Conservation (phyloP, 1,140 invertebrate genomes). For the Adelges cooleyi region DNA sequence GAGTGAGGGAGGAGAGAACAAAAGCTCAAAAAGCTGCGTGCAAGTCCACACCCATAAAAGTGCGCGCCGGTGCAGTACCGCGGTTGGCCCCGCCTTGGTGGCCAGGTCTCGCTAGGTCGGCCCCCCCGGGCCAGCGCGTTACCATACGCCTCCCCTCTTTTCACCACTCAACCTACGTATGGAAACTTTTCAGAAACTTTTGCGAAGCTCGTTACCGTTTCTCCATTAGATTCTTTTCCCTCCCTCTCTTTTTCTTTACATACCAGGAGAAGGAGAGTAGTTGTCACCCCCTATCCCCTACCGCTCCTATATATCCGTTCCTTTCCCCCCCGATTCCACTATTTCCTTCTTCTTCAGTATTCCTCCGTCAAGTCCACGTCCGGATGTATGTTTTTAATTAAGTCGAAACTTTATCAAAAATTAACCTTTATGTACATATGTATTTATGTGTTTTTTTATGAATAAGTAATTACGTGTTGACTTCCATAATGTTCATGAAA, state of each 20-base stretch:
- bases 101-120: constrained; percentile 9
- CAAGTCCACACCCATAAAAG: constrained; percentile 28
- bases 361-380: background rate
- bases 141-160: constrained; percentile 13
- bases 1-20: background rate
- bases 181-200: constrained; percentile 27
- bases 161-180: background rate
- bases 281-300: background rate
- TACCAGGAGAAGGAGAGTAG: background rate
- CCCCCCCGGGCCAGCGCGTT: constrained; percentile 16
- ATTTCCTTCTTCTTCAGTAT: background rate
- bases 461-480: constrained; percentile 4
- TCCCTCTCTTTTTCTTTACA: background rate
- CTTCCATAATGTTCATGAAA: background rate
- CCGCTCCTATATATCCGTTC: background rate
- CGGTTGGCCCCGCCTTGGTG: background rate
- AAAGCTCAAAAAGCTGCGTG: constrained; percentile 25
- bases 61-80: constrained; percentile 13
- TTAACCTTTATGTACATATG: constrained; percentile 6
- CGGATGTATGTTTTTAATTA: constrained; percentile 27
- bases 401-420: constrained; percentile 28
- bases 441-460: background rate
- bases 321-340: background rate
- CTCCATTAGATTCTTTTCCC: constrained; percentile 27
- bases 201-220: constrained; percentile 26